Evolutionary conservation across 2,113 vertebrate genomes (phyloP).

Genomic region (Thomomys bottae): DNA sequence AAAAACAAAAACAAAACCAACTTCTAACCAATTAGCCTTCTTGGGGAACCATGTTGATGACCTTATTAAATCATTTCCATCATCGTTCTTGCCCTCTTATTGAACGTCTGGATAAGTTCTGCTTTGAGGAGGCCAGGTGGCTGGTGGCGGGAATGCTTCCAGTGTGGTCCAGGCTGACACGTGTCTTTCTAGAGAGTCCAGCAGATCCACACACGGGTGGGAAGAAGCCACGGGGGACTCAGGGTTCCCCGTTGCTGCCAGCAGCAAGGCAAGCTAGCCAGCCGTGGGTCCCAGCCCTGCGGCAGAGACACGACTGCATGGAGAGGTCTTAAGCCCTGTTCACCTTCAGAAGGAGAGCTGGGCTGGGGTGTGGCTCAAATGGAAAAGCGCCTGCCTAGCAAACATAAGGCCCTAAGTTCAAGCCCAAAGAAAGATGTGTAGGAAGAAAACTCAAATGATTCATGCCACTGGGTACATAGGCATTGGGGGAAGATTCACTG

Average conservation of each 20-base stretch:
- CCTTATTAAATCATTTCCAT: conserved; percentile 63
- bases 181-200: too few relatives aligned
- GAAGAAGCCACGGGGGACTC: conserved; percentile 39
- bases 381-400: too few relatives aligned
- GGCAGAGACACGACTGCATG: not conserved
- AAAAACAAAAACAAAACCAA: not conserved
- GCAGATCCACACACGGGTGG: not conserved
- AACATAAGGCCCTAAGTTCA: too few relatives aligned
- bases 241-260: conserved; percentile 28
- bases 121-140: conserved; percentile 21
- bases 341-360: not conserved
- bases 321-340: not conserved
- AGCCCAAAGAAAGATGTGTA: not conserved
- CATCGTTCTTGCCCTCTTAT: not conserved
- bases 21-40: conserved; percentile 60
- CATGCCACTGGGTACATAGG: too few relatives aligned
- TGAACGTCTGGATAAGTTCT: conserved; percentile 27
- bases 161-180: too few relatives aligned
- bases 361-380: too few relatives aligned
- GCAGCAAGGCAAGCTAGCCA: not conserved
- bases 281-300: not conserved
- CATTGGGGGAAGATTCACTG: not conserved
- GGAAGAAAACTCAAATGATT: too few relatives aligned
- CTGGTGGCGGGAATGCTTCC: too few relatives aligned
- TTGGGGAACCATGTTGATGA: not conserved